These are phyloP conservation scores for Aricia agestis DNA, from an alignment of 1,140 invertebrate genomes.

Conservation along the genomic window DNA sequence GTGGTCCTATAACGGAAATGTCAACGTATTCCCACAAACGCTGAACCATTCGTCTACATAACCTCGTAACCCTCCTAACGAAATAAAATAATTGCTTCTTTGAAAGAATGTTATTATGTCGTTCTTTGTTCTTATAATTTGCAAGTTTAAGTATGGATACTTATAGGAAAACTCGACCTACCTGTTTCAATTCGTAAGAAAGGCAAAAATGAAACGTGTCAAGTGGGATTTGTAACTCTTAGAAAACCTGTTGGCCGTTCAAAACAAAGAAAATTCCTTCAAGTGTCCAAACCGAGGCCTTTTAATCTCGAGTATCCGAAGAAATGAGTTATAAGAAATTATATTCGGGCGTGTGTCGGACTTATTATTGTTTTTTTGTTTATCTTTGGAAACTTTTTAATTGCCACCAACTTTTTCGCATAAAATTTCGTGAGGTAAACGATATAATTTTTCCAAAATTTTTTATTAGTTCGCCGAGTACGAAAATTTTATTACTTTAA, in stretches of 20 bases:
- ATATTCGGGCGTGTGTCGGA: constrained; percentile 1
- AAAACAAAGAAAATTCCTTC: constrained; percentile 56
- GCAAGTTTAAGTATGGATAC: constrained; percentile 9
- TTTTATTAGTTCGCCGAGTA: neutral
- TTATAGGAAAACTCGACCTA: constrained; percentile 23
- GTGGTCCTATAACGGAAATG: neutral
- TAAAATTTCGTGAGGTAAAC: neutral
- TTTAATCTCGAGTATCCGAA: constrained; percentile 18
- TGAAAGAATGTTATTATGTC: constrained; percentile 13
- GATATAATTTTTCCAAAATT: neutral
- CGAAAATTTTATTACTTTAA: neutral
- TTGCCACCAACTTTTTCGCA: constrained; percentile 7
- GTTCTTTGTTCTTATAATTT: constrained; percentile 12
- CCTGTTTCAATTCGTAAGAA: constrained; percentile 53
- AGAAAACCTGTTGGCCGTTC: constrained; percentile 49
- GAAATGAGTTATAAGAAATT: constrained; percentile 12
- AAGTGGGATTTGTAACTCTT: constrained; percentile 61
- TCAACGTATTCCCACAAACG: constrained; percentile 2
- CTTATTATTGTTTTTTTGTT: constrained; percentile 6
- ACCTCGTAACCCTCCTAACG: neutral
- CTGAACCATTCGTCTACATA: neutral
- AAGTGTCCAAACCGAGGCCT: constrained; percentile 28
- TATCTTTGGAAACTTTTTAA: neutral
- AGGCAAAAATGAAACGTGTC: constrained; percentile 66
- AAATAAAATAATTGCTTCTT: constrained; percentile 5